Conservation (phyloP, 2,797 vertebrate species). For the Spea hammondii region DNA sequence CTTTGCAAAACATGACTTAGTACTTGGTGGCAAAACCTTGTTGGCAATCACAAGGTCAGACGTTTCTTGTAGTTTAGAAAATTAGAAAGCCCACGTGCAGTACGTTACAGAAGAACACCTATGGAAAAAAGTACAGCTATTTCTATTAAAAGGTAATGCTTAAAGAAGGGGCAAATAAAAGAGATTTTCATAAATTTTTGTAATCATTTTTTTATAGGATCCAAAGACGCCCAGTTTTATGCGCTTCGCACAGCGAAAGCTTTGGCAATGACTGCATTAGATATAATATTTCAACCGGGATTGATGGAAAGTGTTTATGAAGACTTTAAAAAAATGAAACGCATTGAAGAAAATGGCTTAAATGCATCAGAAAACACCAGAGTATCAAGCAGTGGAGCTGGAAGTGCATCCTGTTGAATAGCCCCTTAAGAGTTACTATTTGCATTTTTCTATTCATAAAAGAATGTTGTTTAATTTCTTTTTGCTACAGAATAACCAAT, state of each 20-base stretch:
- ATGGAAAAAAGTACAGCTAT: too few species aligned
- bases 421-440: background rate
- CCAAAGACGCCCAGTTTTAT: conserved; percentile 81
- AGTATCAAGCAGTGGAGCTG: conserved; percentile 45
- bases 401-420: conserved; percentile 57
- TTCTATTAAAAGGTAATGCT: too few species aligned
- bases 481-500: too few species aligned
- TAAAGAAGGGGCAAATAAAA: too few species aligned
- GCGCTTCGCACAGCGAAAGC: conserved; percentile 81
- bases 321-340: conserved; percentile 72
- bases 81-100: too few species aligned
- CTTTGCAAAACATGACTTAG: too few species aligned
- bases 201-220: conserved; percentile 66
- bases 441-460: too few species aligned
- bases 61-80: too few species aligned
- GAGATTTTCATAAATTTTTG: background rate
- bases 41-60: too few species aligned
- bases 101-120: too few species aligned
- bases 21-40: too few species aligned
- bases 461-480: too few species aligned
- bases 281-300: conserved; percentile 78
- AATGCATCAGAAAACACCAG: conserved; percentile 53
- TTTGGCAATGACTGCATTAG: conserved; percentile 86
- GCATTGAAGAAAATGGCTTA: conserved; percentile 62
- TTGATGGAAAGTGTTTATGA: conserved; percentile 71